These are phyloP conservation scores for Desmodus rotundus DNA, from an alignment of 2,113 vertebrate species.

Conservation along the genomic window DNA sequence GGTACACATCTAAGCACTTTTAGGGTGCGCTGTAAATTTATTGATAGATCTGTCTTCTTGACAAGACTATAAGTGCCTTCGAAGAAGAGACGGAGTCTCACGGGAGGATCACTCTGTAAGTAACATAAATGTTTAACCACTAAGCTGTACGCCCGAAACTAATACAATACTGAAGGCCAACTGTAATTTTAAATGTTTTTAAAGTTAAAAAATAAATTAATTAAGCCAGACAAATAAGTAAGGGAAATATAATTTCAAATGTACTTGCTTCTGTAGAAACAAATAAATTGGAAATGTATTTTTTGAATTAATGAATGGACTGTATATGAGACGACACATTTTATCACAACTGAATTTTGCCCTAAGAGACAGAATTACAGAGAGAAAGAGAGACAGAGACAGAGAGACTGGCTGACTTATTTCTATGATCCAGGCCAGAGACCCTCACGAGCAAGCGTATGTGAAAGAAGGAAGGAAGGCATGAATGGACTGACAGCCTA, in stretches of 20 bases:
- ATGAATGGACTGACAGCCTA: background rate
- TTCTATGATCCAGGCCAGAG: background rate
- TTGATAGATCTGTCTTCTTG: background rate
- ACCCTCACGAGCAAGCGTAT: background rate
- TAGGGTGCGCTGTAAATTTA: too few relatives aligned
- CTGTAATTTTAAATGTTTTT: background rate
- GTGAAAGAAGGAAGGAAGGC: background rate
- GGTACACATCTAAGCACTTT: background rate
- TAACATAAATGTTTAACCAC: background rate
- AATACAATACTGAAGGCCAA: background rate
- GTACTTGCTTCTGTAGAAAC: background rate
- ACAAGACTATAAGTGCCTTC: background rate
- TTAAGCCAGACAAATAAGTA: background rate
- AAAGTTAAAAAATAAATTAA: background rate
- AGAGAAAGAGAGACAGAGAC: background rate
- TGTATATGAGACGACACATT: background rate
- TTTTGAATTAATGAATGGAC: background rate
- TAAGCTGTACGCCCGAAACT: background rate
- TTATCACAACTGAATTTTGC: background rate
- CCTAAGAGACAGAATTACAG: background rate
- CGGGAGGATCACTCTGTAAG: background rate
- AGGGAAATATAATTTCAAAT: background rate
- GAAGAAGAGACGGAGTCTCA: background rate
- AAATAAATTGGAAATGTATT: background rate
- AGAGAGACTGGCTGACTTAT: background rate